Conservation (phyloP, 2,888 invertebrate species). For the Epinotia nisella region DNA sequence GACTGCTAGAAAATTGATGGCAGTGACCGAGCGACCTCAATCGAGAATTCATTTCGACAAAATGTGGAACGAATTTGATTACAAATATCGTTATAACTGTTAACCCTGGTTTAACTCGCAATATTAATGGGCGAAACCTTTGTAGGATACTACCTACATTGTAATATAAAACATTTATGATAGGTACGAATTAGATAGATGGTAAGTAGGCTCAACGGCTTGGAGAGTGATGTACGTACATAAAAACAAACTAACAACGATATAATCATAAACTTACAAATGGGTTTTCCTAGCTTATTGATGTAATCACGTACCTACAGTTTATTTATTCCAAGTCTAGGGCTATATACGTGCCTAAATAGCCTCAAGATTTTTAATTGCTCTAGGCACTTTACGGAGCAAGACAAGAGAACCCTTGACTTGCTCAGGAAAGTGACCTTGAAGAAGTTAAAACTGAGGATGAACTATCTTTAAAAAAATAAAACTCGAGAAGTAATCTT, state of each 20-base stretch:
- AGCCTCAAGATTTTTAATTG: not conserved
- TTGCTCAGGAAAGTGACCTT: not conserved
- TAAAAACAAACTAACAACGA: not conserved
- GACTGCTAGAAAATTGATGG: constrained; percentile 16
- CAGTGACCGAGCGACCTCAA: constrained; percentile 31
- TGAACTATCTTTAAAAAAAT: not conserved
- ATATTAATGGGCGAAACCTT: not conserved
- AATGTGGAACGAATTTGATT: constrained; percentile 18
- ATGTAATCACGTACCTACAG: no score
- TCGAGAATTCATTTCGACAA: constrained; percentile 14
- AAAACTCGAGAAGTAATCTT: no score
- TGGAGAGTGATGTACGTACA: not conserved
- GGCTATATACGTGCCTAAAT: not conserved
- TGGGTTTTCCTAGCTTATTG: not conserved
- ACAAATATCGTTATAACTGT: constrained; percentile 7
- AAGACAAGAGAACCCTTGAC: not conserved
- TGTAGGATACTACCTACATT: not conserved
- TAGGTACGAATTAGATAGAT: not conserved
- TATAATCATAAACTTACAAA: not conserved
- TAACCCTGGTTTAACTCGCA: not conserved
- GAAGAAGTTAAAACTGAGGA: not conserved
- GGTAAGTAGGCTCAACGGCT: not conserved
- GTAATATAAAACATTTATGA: no score
- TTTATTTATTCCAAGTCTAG: no score
- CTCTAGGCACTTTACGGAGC: not conserved